Base-by-base conservation (phyloP, 2,113 vertebrate genomes). In the Anhinga anhinga region DNA sequence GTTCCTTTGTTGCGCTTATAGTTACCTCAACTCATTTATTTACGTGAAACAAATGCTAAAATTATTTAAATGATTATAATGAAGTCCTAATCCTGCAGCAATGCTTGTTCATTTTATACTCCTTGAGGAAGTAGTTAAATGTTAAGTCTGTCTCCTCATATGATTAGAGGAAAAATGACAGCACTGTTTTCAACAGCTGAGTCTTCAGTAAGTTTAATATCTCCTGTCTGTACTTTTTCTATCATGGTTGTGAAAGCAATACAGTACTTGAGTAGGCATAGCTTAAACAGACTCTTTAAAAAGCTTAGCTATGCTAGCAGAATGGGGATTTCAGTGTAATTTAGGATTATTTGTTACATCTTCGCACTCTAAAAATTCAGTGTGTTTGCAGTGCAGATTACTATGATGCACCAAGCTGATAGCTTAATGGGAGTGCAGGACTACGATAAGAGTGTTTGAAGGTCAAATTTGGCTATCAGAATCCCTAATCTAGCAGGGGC, bases 311-410 rank as follows among this genome's bases (percentile, higher is more conserved):
- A 4, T 77, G 21, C 38, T 72, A 40, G 44, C 19, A 58, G 61
- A 90, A 36, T 65, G 40, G 72, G 74, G 20, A 50, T 25, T 47
- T 52, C n/a, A 63, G 26, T 52, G 18, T 55, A 63, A 79, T 8
- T 50, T n/a, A 49, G 22, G 72, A n/a, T 61, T 79, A 21, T 25
- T 81, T n/a, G 65, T 19, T 62, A 52, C 32, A 3, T 55, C 22
- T 79, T 92, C 3, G 3, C 53, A 34, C 2, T 42, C 10, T 6
- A 38, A 45, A 63, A 73, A 34, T 38, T 22, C 11, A 3, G 0
- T 17, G 30, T 82, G 25, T 73, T 79, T 69, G 25, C 34, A 67
- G 18, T 18, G 29, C 23, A 52, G 23, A 15, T 67, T 32, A 12
- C 44, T 72, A 1, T 47, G 29, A 66, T 86, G 44, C 7, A 44